Evolutionary conservation across 2,797 vertebrate species (phyloP), one percentile per base, ranked within the genome.

Genomic region (Cynodonichthys magdalenae): DNA sequence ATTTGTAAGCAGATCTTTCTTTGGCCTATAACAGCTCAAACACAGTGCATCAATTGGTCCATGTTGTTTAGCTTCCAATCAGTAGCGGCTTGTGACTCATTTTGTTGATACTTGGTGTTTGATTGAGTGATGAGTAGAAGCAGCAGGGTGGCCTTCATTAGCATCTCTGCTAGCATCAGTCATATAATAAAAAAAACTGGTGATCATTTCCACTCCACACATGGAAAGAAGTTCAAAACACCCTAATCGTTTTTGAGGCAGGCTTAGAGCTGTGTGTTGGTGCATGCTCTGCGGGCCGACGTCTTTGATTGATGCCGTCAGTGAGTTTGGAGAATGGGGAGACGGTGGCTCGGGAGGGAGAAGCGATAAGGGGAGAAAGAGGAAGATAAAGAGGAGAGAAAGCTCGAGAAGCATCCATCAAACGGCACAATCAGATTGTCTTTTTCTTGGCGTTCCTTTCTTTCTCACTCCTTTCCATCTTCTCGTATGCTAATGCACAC

Each of bases 261-360:
- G 53, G 24, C 56, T 71, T 69, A 7, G 29, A 17, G 20, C 17
- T 12, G 58, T 48, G 57, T 70, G 11, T 53, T 1, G 4, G 18
- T 5, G 1, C 28, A 3, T 0, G 31, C 27, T 52, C 29, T 3
- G 4, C 0, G 17, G 80, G 82, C 80, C 74, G 63, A 47, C 70
- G 36, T 1, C 68, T 79, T 78, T 89, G 89, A 90, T 89, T 86
- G 89, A 90, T 90, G 84, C 86, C 66, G 85, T 90, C 89, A 89
- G 82, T 51, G 65, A 80, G 77, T 81, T 77, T 67, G 73, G 66
- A 75, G 80, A 54, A 75, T 74, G 74, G 9, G 31, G 36, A 78
- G 75, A 57, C 46, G 47, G 66, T 19, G 63, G 63, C 67, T 66
- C 5, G 34, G 59, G 70, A 74, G 77, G 74, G 64, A 69, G n/a